These are phyloP conservation scores for Bhutanitis thaidina DNA, from an alignment of 2,888 invertebrate genomes.

Conservation along the genomic window DNA sequence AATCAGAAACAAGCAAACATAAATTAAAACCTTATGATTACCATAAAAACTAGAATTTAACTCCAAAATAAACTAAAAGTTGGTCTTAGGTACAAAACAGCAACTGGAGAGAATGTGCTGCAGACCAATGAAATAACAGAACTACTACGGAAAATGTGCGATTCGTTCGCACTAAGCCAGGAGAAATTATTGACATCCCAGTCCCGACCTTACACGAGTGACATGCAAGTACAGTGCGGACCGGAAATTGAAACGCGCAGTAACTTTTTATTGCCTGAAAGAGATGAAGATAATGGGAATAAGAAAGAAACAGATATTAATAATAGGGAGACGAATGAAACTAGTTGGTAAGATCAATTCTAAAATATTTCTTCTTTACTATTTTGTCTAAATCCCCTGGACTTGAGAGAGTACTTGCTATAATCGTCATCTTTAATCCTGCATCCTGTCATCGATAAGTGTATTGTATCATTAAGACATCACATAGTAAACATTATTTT, in stretches of 20 bases:
- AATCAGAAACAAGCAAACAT: too few relatives aligned
- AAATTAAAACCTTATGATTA: too few relatives aligned
- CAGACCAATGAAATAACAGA: conserved; percentile 62
- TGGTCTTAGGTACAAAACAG: conserved; percentile 55
- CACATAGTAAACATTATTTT: too few relatives aligned
- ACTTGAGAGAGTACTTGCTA: too few relatives aligned
- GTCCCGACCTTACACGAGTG: conserved; percentile 40
- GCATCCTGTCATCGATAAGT: too few relatives aligned
- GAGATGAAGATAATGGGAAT: conserved; percentile 1
- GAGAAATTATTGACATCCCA: conserved; percentile 44
- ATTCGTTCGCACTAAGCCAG: conserved; percentile 57
- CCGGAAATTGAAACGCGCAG: conserved; percentile 8
- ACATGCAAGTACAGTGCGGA: conserved; percentile 63
- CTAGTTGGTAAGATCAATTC: background rate
- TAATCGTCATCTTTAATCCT: too few relatives aligned
- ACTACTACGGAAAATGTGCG: conserved; percentile 64
- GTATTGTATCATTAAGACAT: too few relatives aligned
- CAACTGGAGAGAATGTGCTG: conserved; percentile 53
- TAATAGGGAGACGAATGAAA: background rate
- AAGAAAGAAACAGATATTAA: background rate
- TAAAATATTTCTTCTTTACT: background rate
- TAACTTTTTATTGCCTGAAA: background rate
- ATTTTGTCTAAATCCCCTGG: too few relatives aligned
- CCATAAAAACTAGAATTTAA: too few relatives aligned
- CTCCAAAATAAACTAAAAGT: too few relatives aligned